Evolutionary conservation across 2,113 vertebrate genomes (phyloP).

Genomic region (Ophiodon elongatus): DNA sequence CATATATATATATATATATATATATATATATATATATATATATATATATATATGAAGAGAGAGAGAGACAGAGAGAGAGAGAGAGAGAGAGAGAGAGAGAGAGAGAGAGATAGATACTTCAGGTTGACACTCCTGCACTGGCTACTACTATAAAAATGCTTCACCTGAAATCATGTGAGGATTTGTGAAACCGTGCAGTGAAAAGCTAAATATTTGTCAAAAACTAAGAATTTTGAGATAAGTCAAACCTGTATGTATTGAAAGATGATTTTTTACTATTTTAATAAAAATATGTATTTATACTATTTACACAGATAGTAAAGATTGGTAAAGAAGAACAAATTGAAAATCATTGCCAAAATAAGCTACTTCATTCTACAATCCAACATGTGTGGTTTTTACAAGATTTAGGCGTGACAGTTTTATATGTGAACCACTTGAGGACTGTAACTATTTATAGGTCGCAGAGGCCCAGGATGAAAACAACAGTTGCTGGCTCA

Average conservation of each 20-base stretch:
- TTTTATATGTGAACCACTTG: constrained; percentile 69
- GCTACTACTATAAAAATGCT: no score
- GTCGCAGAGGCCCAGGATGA: constrained; percentile 13
- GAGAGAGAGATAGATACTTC: not conserved
- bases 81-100: no score
- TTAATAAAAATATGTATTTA: no score
- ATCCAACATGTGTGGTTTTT: constrained; percentile 49
- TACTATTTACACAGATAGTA: no score
- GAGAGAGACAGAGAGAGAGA: no score
- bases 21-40: no score
- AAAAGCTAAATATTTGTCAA: no score
- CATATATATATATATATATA: not conserved
- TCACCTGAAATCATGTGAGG: not conserved
- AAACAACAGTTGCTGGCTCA: constrained; percentile 43
- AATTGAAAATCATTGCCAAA: constrained; percentile 32
- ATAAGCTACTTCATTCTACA: constrained; percentile 18
- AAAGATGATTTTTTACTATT: no score
- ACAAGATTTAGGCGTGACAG: constrained; percentile 47
- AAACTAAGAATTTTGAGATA: no score
- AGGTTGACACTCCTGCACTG: not conserved
- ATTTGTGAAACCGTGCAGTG: not conserved
- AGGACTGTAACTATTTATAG: constrained; percentile 61
- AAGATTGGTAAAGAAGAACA: not conserved
- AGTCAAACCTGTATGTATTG: no score
- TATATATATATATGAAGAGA: no score